Evolutionary conservation across 2,888 invertebrate species (phyloP).

Genomic region (Hololepta plana): DNA sequence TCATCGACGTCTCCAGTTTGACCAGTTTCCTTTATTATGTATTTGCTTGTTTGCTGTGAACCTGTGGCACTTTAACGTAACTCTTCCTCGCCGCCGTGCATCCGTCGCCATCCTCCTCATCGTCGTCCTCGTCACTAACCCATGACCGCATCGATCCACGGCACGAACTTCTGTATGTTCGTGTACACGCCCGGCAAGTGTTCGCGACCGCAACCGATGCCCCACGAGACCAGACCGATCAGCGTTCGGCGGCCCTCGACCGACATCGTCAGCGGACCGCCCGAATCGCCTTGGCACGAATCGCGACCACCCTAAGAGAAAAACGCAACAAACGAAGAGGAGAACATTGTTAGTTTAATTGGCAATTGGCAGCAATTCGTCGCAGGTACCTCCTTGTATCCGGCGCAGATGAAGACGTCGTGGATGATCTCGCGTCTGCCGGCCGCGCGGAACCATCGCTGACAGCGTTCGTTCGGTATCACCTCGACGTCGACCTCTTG

Average conservation of each 20-base stretch:
- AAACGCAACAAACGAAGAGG: too few species aligned
- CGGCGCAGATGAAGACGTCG: slow-evolving; percentile 83
- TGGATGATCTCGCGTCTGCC: slow-evolving; percentile 83
- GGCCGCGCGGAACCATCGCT: slow-evolving; percentile 82
- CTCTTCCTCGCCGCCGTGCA: too few species aligned
- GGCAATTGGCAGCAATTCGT: too few species aligned
- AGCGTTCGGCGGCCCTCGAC: slow-evolving; percentile 73
- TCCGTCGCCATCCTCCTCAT: too few species aligned
- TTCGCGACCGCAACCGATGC: slow-evolving; percentile 78
- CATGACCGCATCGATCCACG: slow-evolving; percentile 78
- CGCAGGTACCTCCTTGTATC: slow-evolving; percentile 68
- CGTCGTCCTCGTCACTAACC: too few species aligned
- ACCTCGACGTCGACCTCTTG: slow-evolving; percentile 76
- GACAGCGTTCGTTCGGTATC: slow-evolving; percentile 77
- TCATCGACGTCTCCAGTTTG: too few species aligned
- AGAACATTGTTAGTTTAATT: too few species aligned
- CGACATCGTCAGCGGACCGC: slow-evolving; percentile 74
- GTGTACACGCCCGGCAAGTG: slow-evolving; percentile 84
- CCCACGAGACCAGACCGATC: slow-evolving; percentile 82
- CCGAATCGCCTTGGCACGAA: slow-evolving; percentile 63
- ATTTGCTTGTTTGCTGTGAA: too few species aligned
- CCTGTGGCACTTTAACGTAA: too few species aligned
- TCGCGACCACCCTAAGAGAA: slow-evolving; percentile 48
- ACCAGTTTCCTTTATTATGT: too few species aligned
- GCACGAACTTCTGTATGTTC: slow-evolving; percentile 81